Base-by-base conservation (phyloP, 2,797 vertebrate species). In the Tamandua tetradactyla region DNA sequence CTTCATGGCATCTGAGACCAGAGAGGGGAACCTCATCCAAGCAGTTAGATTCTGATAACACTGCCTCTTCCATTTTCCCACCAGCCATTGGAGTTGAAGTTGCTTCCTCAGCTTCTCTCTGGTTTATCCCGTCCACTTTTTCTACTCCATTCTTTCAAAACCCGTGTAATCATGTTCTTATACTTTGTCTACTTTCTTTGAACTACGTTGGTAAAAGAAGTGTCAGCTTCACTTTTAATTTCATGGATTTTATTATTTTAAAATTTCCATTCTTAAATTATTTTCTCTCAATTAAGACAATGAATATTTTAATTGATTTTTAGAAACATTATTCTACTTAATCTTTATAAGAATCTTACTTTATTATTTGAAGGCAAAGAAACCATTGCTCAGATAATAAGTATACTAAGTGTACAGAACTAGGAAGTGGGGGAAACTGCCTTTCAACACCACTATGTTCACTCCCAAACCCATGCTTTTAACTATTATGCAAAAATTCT, bases 11-110 rank as follows among this genome's bases (percentile, higher is more conserved):
- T 20, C 15, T 75, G 59, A 14, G 11, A 42, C 61, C 20, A 22
- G 37, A 5, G 7, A 1, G 13, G 1, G 0, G 3, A 5, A 15
- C 52, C 8, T 44, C n/a, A 11, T 55, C 42, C 32, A 69, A 64
- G 49, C 14, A 75, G 30, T 14, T 66, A 2, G 22, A 62, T 62
- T 81, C 44, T 59, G 44, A 71, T 47, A 27, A 9, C 18, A 42
- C 23, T 5, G n/a, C 3, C 12, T 40, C 30, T 81, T 81, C 86
- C 13, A 23, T 72, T 72, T 64, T 37, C 22, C 12, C 3, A 1
- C 35, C 9, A 22, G 10, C 57, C 15, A 23, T 2, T 57, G 4
- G 1, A 27, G n/a, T 40, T 42, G 11, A 15, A 23, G 22, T 9
- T 49, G 18, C 3, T 40, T 49, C 20, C 7, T 57, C 3, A 12